Evolutionary conservation across 2,888 invertebrate genomes (phyloP).

Genomic region (Pseudoips prasinana): DNA sequence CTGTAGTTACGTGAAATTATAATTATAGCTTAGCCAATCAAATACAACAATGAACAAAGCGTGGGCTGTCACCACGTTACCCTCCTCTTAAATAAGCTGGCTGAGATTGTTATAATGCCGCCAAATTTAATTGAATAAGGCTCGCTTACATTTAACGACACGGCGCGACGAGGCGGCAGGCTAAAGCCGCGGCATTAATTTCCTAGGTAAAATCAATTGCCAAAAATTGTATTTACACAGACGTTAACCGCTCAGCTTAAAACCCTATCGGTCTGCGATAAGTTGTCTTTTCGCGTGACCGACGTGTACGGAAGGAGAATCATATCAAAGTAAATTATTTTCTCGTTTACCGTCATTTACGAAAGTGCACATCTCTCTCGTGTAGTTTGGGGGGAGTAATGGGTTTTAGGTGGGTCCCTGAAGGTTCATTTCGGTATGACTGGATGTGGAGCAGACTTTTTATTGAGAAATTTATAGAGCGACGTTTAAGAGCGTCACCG

Average conservation of each 20-base stretch:
- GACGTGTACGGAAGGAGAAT: constrained; percentile 53
- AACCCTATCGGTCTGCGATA: constrained; percentile 48
- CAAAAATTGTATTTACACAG: constrained; percentile 68
- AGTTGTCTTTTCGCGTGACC: constrained; percentile 48
- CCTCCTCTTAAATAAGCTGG: constrained; percentile 63
- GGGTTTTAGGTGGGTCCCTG: constrained; percentile 41
- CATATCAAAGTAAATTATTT: constrained; percentile 77
- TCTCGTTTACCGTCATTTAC: constrained; percentile 62
- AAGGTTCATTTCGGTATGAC: constrained; percentile 59
- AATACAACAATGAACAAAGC: constrained; percentile 53
- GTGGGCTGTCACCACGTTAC: constrained; percentile 51
- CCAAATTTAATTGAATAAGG: constrained; percentile 79
- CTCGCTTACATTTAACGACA: constrained; percentile 78
- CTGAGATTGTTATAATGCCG: constrained; percentile 76
- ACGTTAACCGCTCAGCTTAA: constrained; percentile 35
- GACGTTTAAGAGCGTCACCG: constrained; percentile 65
- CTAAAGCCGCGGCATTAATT: constrained; percentile 74
- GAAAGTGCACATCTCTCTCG: constrained; percentile 61
- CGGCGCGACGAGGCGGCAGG: constrained; percentile 46
- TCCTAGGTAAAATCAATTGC: constrained; percentile 74
- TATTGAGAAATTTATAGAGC: constrained; percentile 73
- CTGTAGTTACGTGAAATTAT: too few species aligned
- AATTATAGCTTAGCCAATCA: constrained; percentile 41
- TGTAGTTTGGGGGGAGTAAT: constrained; percentile 34
- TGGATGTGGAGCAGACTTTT: constrained; percentile 48